phyloP scores from a whole-genome alignment of 2,797 vertebrate species.

The Anabacerthia variegaticeps region DNA sequence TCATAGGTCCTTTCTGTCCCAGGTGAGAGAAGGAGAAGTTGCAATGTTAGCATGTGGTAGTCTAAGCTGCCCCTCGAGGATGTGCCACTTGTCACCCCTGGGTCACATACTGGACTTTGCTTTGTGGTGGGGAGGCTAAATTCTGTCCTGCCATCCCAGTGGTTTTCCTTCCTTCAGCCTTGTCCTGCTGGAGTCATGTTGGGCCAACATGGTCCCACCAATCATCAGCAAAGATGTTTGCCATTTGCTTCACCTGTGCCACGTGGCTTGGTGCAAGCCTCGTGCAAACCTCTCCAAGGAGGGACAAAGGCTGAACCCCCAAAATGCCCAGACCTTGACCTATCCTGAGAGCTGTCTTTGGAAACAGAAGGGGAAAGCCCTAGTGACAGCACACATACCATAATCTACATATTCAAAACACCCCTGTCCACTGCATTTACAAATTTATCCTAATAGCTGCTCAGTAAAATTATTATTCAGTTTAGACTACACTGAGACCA shows the following conservation, averaged over 20 bases:
- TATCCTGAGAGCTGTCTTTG: neutral
- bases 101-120: neutral
- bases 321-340: neutral
- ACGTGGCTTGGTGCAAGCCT: neutral
- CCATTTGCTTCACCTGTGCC: neutral
- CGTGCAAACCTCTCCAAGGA: neutral
- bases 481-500: neutral
- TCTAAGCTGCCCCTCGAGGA: neutral
- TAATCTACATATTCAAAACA: neutral
- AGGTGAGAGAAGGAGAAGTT: neutral
- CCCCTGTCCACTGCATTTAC: neutral
- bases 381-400: neutral
- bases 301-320: neutral
- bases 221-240: neutral
- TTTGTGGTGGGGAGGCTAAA: neutral
- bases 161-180: neutral
- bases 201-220: neutral
- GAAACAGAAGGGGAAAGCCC: neutral
- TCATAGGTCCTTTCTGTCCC: neutral
- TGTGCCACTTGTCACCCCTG: neutral
- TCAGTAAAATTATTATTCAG: neutral
- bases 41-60: rapidly evolving
- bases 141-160: neutral
- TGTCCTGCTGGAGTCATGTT: neutral
- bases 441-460: neutral